Evolutionary conservation across 1,140 invertebrate genomes (phyloP), one percentile per base, ranked within the genome.

Genomic region (Ylistrum balloti): DNA sequence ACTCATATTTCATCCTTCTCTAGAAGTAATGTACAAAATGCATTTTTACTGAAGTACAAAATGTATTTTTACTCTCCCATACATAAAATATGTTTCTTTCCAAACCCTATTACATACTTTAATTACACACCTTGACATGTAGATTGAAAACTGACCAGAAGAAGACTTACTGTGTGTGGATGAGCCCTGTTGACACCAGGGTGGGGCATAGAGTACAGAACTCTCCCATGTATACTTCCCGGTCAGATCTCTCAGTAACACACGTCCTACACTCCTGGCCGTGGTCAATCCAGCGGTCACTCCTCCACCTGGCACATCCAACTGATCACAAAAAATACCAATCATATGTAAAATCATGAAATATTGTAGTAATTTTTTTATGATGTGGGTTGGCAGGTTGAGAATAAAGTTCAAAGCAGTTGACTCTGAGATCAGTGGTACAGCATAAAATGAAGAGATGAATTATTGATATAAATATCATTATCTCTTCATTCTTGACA

Each of bases 141-240:
- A 38, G 35, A 38, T 38, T 45, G 9, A 45, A 45, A 45, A 45
- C 10, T 28, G 28, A 41, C 33, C 22, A 86, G n/a, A 85, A 33
- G 15, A 22, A 11, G 0, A 92, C 94, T 90, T 92, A 95, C 94
- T 94, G 35, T 93, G 93, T 87, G 94, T 90, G 34, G 94, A 95
- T 11, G 95, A 96, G 56, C 95, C 95, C 56, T 95, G 94, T 86
- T 95, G 93, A 91, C 95, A 96, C 93, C 96, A 95, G 9, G 96
- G 95, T 33, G 96, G 95, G 3, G 95, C 96, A 95, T 98, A 98
- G 0, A 99, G 96, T 86, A 99, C 98, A 0, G 98, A 98, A 87
- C 98, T 98, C 96, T 99, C 99, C 99, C 99, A 99, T 92, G 98
- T 99, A 87, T 98, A 98, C 96, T 99, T 99, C n/a, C 99, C 99